Base-by-base conservation (phyloP, 2,113 vertebrate genomes). In the Nannobrachium achirus region DNA sequence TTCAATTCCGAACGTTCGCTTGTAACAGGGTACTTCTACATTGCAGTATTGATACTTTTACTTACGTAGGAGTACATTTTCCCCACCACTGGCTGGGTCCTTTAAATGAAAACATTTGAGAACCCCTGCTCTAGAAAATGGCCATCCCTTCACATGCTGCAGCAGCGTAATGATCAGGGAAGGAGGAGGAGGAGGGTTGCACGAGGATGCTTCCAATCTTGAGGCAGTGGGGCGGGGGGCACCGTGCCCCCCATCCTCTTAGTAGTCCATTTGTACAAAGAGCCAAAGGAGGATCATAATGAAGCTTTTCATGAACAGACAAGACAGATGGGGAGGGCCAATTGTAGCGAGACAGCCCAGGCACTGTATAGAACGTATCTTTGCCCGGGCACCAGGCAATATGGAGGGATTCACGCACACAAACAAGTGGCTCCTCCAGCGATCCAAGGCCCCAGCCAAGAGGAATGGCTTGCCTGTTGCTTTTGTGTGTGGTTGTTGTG, bases 271-370 rank as follows among this genome's bases (percentile, higher is more conserved):
- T 84, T 88, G 80, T 84, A 74, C 80, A 85, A 83, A 85, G 78
- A 85, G 73, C 77, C 25, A 33, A 33, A 33, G 79, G 75, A 53
- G 78, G 80, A 83, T 82, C 73, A 89, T 89, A 89, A 90, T 88
- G 72, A 77, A 83, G 41, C 89, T 89, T 91, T 91, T 91, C 83
- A 89, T 52, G 66, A 57, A 82, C 48, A 75, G 66, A 80, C 74
- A 88, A 86, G 88, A 84, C 87, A 89, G 87, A 89, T 89, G 86
- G 82, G 88, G 85, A 33, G 25, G 25, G 72, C 73, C 73, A 57
- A 63, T 78, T 73, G 78, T 82, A 84, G 83, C 66, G 83, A 83
- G 85, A 80, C 74, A 15, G 75, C 53, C 25, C 63, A 77, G 77
- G 67, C 78, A 80, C 78, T 74, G 81, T 84, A 78, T 78, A 80